Base-by-base conservation (phyloP, 2,888 invertebrate genomes). In the Aphidius colemani region DNA sequence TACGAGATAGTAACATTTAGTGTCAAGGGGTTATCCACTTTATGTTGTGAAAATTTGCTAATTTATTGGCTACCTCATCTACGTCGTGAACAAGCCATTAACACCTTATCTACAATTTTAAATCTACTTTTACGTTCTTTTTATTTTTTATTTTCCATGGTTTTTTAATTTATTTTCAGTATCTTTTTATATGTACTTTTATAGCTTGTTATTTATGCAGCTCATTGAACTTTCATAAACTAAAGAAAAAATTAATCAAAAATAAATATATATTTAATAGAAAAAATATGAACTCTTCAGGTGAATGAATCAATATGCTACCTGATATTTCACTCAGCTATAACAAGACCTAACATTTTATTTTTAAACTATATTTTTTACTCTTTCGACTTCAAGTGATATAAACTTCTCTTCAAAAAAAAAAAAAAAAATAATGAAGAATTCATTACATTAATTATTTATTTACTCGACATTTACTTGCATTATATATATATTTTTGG, bases 301-400 rank as follows among this genome's bases (percentile, higher is more conserved):
- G 13, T 49, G 53, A 58, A 57, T 45, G 51, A 43, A 76, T 79
- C 76, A 77, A 76, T 78, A 78, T 77, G 77, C 77, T 75, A 73
- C 71, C 63, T 67, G 64, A 74, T 49, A 64, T 70, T 67, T 65
- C 69, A 59, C 66, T 51, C 58, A 59, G 67, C 60, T 74, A 72
- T 77, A 78, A 77, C 77, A 74, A 76, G 72, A 3, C 5, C 5
- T 61, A 68, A 62, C 70, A 72, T 68, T 63, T 66, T 71, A 69
- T 71, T 70, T 65, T 69, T 67, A 67, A 49, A 41, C 43, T 7
- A 39, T 41, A 30, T 51, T 63, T 39, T 56, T 60, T 53, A 30
- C 13, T 10, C 51, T 11, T 4, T 1, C 18, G 10, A n/a, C 41
- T 58, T 57, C 40, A 45, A 55, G 45, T 13, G 13, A 9, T 13